Conservation (phyloP, 2,888 invertebrate genomes). For the Caradrina clavipalpis region DNA sequence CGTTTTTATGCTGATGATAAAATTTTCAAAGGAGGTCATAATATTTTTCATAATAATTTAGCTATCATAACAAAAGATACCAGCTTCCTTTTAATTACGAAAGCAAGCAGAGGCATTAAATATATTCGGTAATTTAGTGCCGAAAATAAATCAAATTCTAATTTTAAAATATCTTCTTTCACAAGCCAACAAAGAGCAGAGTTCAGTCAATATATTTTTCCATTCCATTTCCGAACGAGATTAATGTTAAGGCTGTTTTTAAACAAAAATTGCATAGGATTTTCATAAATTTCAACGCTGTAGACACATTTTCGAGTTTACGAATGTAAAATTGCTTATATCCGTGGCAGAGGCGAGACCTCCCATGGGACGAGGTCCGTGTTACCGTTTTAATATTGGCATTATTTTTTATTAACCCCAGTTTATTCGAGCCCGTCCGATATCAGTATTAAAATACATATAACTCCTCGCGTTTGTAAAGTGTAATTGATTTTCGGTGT, state of each 20-base stretch:
- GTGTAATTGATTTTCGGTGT: slow-evolving; percentile 59
- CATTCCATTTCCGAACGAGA: slow-evolving; percentile 53
- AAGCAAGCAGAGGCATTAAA: slow-evolving; percentile 12
- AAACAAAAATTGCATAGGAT: slow-evolving; percentile 57
- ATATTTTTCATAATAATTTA: not conserved
- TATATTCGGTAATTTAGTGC: not conserved
- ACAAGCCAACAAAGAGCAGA: slow-evolving; percentile 48
- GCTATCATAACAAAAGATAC: not conserved
- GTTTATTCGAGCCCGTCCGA: slow-evolving; percentile 71
- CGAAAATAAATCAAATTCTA: slow-evolving; percentile 42
- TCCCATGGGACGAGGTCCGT: slow-evolving; percentile 70
- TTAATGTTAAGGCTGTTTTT: slow-evolving; percentile 49
- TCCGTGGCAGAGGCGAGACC: slow-evolving; percentile 65
- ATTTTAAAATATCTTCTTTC: slow-evolving; percentile 47
- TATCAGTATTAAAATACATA: slow-evolving; percentile 65
- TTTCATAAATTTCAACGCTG: slow-evolving; percentile 59
- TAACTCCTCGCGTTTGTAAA: slow-evolving; percentile 57
- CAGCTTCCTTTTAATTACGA: not conserved
- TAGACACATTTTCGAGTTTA: slow-evolving; percentile 53
- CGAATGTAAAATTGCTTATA: slow-evolving; percentile 71
- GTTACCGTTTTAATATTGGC: slow-evolving; percentile 77
- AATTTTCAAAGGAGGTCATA: not conserved
- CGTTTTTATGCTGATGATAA: slow-evolving; percentile 36
- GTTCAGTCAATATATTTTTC: slow-evolving; percentile 55
- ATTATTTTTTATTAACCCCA: slow-evolving; percentile 80